phyloP scores from a whole-genome alignment of 2,888 invertebrate genomes.

The Eristalinus aeneus region DNA sequence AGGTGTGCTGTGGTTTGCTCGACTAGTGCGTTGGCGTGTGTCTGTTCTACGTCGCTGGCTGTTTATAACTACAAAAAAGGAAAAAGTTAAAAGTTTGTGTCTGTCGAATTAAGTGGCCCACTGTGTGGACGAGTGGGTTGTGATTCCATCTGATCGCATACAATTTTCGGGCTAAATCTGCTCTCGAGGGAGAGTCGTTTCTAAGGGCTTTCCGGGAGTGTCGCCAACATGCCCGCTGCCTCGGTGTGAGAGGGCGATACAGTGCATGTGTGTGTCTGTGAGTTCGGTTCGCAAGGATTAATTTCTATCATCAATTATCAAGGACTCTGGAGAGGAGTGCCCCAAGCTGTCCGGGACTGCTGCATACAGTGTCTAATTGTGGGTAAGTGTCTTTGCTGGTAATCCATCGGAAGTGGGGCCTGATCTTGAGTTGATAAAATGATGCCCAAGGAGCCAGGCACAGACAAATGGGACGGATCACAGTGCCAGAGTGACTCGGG shows the following conservation, averaged over 20 bases:
- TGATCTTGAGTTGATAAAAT: slow-evolving; percentile 52
- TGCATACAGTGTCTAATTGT: slow-evolving; percentile 52
- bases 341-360: slow-evolving; percentile 33
- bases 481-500: background rate
- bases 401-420: slow-evolving; percentile 45
- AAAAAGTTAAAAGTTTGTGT: background rate
- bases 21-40: background rate
- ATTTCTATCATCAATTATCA: slow-evolving; percentile 64
- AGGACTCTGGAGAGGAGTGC: slow-evolving; percentile 49
- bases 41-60: background rate
- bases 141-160: background rate
- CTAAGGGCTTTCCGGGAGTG: background rate
- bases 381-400: slow-evolving; percentile 64
- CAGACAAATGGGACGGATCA: slow-evolving; percentile 9
- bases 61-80: background rate
- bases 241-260: background rate
- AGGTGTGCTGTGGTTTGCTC: background rate
- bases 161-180: background rate
- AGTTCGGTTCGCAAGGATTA: slow-evolving; percentile 47
- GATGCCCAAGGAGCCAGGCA: slow-evolving; percentile 22
- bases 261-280: slow-evolving; percentile 12
- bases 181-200: background rate
- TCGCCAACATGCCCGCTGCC: background rate
- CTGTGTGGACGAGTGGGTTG: background rate
- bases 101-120: background rate